Base-by-base conservation (phyloP, 2,113 vertebrate genomes). In the Oenanthe melanoleuca region DNA sequence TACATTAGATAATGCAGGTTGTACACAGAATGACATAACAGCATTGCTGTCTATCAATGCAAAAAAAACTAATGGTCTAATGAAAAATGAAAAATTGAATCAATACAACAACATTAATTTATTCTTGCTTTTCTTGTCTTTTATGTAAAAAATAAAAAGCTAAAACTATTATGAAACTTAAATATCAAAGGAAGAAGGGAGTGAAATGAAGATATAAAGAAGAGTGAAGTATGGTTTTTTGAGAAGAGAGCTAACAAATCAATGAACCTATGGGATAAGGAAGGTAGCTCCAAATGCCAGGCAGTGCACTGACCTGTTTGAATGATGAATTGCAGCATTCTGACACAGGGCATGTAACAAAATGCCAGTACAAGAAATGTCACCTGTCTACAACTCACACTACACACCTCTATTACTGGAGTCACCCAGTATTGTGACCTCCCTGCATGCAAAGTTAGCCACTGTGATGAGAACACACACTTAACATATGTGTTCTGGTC, bases 271-370 rank as follows among this genome's bases (percentile, higher is more conserved):
- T 77, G 47, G 69, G 47, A 93, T 63, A 59, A 86, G 50, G 26
- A 66, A 71, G 52, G 75, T 40, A 92, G 24, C 28, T 93, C 52
- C 87, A 93, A 93, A 94, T 92, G 81, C 92, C 92, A 93, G 65
- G 11, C 21, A 24, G 52, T 31, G 33, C 75, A 49, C 8, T 95
- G 85, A 89, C 82, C 79, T 93, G 26, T 83, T 93, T 93, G 81
- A 90, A 56, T 86, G 87, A 95, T 79, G 57, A 90, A 91, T 93
- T 90, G 80, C 63, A 91, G 83, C 52, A 40, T 80, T 64, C 40
- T 66, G 71, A 56, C 56, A 79, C 25, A 60, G 81, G 63, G 57
- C 71, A 71, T 89, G 84, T 77, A 77, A 70, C 71, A 83, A 66
- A 86, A 88, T 71, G 85, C 67, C 71, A 52, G 81, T 37, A 56